Conservation (phyloP, 2,797 vertebrate genomes). For the Lithobates sylvaticus region DNA sequence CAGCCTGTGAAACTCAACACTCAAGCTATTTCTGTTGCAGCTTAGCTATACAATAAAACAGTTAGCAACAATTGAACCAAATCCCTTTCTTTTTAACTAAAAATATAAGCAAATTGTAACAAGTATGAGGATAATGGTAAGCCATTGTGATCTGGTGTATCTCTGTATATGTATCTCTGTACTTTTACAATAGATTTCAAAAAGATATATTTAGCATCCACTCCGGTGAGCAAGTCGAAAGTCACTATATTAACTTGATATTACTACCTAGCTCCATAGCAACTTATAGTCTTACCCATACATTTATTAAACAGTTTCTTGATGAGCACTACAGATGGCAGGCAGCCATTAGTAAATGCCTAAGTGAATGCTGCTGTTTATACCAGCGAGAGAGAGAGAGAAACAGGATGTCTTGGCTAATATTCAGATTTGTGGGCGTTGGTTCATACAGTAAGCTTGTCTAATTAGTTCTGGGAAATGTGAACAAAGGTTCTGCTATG, state of each 20-base stretch:
- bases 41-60: not conserved
- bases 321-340: constrained; percentile 5
- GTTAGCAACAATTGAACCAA: not conserved
- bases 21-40: not conserved
- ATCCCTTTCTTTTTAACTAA: not conserved
- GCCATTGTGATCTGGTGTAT: not conserved
- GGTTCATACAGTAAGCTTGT: constrained; percentile 31
- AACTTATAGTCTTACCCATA: not conserved
- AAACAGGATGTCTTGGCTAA: constrained; percentile 38
- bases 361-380: constrained; percentile 9
- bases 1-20: not conserved
- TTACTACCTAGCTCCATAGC: not conserved
- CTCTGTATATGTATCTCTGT: not conserved
- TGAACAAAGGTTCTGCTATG: not conserved
- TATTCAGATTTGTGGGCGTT: constrained; percentile 54
- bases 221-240: not conserved
- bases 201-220: not conserved
- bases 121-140: not conserved
- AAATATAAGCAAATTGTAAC: not conserved
- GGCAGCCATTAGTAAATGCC: constrained; percentile 29
- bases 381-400: not conserved
- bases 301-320: constrained; percentile 31
- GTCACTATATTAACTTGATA: not conserved
- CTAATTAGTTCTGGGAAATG: constrained; percentile 1
- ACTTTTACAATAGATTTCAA: not conserved